Base-by-base conservation (phyloP, 2,113 vertebrate genomes). In the Gnathonemus longibarbis region DNA sequence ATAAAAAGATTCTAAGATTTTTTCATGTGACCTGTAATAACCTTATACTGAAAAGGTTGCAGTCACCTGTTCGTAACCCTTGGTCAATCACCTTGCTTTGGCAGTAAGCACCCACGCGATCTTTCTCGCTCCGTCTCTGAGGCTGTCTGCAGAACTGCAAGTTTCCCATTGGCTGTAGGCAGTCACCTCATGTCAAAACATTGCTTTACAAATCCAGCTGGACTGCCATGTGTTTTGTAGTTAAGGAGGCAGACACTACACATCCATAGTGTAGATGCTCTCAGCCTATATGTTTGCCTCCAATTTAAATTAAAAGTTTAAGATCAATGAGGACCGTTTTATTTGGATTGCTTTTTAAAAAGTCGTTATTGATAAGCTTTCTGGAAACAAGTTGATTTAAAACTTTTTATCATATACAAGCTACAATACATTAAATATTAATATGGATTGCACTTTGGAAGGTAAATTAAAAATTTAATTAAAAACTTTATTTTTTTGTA, bases 181-280 rank as follows among this genome's bases (percentile, higher is more conserved):
- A 91, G 96, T 98, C 96, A 96, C 97, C 97, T 97, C 96, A 98
- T 95, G 93, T 92, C 91, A 92, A 93, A 95, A 94, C 95, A 90
- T 77, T 93, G 93, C 94, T 94, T 93, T 93, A 93, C 88, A 88
- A 92, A 91, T 90, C 93, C 92, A 91, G 90, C 92, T 90, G 91
- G 77, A 83, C 91, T 92, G 90, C 91, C 91, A 92, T 88, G 88
- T 91, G 31, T 93, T 91, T 93, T 92, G 91, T 91, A 89, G 93
- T 93, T 91, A 92, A 92, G 80, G 90, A 87, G 92, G 70, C 91
- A 91, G 92, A 10, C 42, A 49, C 9, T 35, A 50, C 86, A 87
- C 90, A 92, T 89, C 93, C 93, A 91, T 90, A 21, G 7, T 70
- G 80, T 53, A 88, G 19, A 31, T 53, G 50, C 66, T 24, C 46